phyloP scores from a whole-genome alignment of 2,888 invertebrate species.

The Formica aserva region DNA sequence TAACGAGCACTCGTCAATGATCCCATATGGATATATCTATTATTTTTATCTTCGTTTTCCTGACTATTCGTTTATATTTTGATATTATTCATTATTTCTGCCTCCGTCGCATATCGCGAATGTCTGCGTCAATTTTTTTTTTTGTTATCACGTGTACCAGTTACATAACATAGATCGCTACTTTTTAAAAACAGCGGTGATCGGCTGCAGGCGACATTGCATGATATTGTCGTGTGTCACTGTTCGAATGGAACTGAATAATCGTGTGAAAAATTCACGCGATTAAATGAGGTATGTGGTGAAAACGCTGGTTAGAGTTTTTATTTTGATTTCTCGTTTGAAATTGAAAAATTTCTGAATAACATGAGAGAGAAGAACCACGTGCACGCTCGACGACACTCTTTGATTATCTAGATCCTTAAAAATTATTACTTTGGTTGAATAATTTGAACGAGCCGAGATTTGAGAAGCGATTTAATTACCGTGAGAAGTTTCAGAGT shows the following conservation, averaged over 20 bases:
- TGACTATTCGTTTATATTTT: conserved; percentile 44
- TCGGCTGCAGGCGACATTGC: conserved; percentile 22
- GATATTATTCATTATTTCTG: conserved; percentile 36
- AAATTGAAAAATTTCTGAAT: conserved; percentile 26
- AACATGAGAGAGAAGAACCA: conserved; percentile 37
- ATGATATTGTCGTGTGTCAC: conserved; percentile 27
- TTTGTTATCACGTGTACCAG: conserved; percentile 7
- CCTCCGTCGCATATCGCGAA: conserved; percentile 5
- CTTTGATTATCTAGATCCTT: conserved; percentile 62
- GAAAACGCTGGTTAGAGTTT: conserved; percentile 13
- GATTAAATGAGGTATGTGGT: conserved; percentile 36
- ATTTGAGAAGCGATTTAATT: conserved; percentile 78
- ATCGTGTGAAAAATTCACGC: conserved; percentile 26
- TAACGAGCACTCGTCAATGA: conserved; percentile 64
- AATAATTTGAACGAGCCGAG: conserved; percentile 61
- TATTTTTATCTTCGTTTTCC: conserved; percentile 35
- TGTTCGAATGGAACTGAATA: conserved; percentile 32
- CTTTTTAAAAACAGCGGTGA: conserved; percentile 33
- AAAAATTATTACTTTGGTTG: conserved; percentile 60
- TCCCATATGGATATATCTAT: conserved; percentile 35
- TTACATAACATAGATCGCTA: conserved; percentile 44
- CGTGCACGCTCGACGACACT: conserved; percentile 30
- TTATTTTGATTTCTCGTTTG: conserved; percentile 4
- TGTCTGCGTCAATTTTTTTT: background rate
- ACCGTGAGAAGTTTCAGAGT: conserved; percentile 75